Conservation (phyloP, 2,113 vertebrate species). For the Scalopus aquaticus region DNA sequence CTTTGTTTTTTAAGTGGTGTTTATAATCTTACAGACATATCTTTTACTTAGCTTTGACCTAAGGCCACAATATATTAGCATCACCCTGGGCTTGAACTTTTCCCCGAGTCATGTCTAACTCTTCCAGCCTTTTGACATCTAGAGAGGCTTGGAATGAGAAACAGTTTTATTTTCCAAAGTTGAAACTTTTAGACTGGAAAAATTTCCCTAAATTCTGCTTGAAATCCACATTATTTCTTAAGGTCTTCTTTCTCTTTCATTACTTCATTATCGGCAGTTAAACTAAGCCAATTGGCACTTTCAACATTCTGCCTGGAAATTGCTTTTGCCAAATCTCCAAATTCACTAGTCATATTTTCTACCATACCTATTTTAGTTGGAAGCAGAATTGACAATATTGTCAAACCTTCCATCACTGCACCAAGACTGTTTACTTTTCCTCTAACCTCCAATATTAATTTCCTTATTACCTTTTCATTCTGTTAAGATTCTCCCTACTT, state of each 20-base stretch:
- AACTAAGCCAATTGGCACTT: neutral
- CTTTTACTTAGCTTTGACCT: conserved; percentile 41
- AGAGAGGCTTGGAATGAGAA: conserved; percentile 47
- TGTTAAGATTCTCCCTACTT: neutral
- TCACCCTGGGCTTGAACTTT: conserved; percentile 41
- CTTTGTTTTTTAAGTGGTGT: conserved; percentile 37
- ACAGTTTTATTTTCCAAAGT: conserved; percentile 51
- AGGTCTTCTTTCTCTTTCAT: neutral
- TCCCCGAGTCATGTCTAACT: conserved; percentile 19
- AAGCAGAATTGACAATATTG: neutral
- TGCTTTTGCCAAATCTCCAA: neutral
- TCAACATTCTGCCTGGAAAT: neutral
- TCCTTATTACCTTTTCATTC: neutral
- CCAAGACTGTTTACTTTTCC: neutral
- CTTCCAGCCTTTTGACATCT: conserved; percentile 46
- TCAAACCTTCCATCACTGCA: neutral
- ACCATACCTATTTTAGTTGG: neutral
- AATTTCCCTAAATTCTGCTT: conserved; percentile 7
- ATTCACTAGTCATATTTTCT: neutral
- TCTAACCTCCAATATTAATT: neutral
- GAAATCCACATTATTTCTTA: conserved; percentile 42
- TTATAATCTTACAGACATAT: neutral
- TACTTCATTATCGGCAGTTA: conserved; percentile 26
- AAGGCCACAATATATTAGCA: neutral
- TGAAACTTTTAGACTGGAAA: conserved; percentile 43